Conservation (phyloP, 1,140 invertebrate species). For the Brachionus asplanchnoidis region DNA sequence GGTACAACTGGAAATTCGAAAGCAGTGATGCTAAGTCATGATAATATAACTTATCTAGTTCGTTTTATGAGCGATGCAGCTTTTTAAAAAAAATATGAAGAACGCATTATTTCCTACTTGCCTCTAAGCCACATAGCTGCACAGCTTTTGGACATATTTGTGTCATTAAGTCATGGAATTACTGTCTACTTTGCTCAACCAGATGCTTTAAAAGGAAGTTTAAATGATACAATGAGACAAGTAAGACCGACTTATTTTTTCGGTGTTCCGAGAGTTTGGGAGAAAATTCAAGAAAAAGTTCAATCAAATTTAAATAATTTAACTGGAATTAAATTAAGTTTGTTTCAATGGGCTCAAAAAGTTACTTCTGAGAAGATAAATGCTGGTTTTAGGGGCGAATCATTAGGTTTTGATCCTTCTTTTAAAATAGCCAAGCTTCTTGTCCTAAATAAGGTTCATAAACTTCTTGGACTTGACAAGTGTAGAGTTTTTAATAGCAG, state of each 20-base stretch:
- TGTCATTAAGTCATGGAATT: slow-evolving; percentile 60
- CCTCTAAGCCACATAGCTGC: slow-evolving; percentile 84
- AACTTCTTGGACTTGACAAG: slow-evolving; percentile 69
- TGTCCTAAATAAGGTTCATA: slow-evolving; percentile 71
- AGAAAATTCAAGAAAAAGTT: slow-evolving; percentile 85
- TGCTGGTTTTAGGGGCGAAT: background rate
- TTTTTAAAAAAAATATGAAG: slow-evolving; percentile 53
- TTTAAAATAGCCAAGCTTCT: slow-evolving; percentile 68
- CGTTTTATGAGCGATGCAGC: slow-evolving; percentile 17
- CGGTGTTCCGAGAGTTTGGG: slow-evolving; percentile 82
- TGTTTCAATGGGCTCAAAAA: slow-evolving; percentile 32
- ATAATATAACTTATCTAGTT: slow-evolving; percentile 64
- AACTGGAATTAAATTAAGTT: background rate
- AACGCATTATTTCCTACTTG: slow-evolving; percentile 71
- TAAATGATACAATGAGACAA: slow-evolving; percentile 62
- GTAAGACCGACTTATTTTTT: slow-evolving; percentile 74
- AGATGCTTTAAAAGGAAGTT: slow-evolving; percentile 68
- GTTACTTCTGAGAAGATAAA: background rate
- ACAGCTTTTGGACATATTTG: slow-evolving; percentile 73
- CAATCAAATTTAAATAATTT: slow-evolving; percentile 52
- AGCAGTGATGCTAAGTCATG: slow-evolving; percentile 84
- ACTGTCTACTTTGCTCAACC: slow-evolving; percentile 75
- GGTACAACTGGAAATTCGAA: slow-evolving; percentile 85
- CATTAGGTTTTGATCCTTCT: slow-evolving; percentile 44
- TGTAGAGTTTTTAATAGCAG: slow-evolving; percentile 67